Evolutionary conservation across 2,797 vertebrate genomes (phyloP).

Genomic region (Poecile montanus): DNA sequence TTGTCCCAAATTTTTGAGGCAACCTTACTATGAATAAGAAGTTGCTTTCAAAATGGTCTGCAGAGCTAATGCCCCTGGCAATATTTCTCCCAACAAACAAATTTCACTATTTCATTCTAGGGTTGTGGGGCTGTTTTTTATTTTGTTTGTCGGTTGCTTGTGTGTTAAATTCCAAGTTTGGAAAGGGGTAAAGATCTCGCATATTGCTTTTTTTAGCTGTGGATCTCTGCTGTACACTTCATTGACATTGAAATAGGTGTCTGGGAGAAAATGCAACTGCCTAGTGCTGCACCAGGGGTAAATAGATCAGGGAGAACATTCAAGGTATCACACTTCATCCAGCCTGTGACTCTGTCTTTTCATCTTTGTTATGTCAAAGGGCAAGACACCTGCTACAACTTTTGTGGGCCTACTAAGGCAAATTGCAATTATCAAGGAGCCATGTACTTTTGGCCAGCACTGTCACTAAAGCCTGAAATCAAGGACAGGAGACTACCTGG

Average conservation of each 20-base stretch:
- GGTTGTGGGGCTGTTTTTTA: not conserved
- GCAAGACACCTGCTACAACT: not conserved
- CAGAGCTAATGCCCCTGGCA: not conserved
- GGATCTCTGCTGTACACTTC: not conserved
- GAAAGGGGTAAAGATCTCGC: not conserved
- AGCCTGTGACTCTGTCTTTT: not conserved
- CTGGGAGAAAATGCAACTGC: not conserved
- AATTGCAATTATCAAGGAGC: not conserved
- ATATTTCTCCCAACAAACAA: not conserved
- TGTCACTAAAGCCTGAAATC: not conserved
- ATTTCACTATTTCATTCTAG: not conserved
- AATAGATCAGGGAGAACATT: not conserved
- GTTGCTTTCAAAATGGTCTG: not conserved
- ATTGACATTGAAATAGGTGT: not conserved
- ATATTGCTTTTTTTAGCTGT: not conserved
- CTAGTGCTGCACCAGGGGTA: not conserved
- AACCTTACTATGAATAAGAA: not conserved
- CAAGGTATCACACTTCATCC: not conserved
- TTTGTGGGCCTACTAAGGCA: not conserved
- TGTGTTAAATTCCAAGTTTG: not conserved
- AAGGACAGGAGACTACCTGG: not conserved
- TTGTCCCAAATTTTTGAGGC: not conserved
- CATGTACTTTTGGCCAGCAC: not conserved
- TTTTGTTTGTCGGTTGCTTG: not conserved
- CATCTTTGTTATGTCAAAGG: not conserved